A percentile compares a stretch with the other conserved stretches of the same genome.
Evolutionary conservation across 1,140 invertebrate genomes (phyloP).

Genomic region (Berghia stephanieae): DNA sequence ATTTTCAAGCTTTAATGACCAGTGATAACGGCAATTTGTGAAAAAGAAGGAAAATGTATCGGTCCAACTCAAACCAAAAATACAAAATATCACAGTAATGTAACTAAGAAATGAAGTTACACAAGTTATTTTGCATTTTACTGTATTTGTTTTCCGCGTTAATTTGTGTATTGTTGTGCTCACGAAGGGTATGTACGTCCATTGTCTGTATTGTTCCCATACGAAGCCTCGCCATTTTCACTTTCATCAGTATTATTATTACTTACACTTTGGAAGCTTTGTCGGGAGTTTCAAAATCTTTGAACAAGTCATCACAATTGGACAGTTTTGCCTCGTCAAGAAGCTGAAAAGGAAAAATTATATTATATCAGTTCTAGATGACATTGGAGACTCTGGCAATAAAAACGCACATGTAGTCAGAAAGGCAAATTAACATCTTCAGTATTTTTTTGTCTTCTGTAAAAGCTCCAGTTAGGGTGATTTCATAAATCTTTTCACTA

Average conservation of each 20-base stretch:
- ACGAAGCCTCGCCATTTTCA: too few species aligned
- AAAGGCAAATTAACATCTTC: not conserved
- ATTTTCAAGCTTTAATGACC: too few species aligned
- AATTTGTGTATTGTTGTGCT: not conserved
- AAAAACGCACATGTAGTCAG: not conserved
- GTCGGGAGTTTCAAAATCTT: slow-evolving; percentile 89
- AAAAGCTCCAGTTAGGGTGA: too few species aligned
- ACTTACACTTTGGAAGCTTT: slow-evolving; percentile 89
- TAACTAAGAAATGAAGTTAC: too few species aligned
- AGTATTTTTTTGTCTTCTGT: too few species aligned
- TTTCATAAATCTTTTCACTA: too few species aligned
- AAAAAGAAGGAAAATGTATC: too few species aligned
- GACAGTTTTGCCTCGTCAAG: slow-evolving; percentile 91
- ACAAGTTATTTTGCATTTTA: too few species aligned
- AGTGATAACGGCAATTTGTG: too few species aligned
- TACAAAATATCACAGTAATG: too few species aligned
- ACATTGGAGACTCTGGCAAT: not conserved
- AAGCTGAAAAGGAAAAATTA: slow-evolving; percentile 73
- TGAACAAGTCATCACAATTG: slow-evolving; percentile 88
- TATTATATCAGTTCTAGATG: not conserved
- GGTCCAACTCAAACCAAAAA: too few species aligned
- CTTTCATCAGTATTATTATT: not conserved
- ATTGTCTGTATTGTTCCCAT: not conserved
- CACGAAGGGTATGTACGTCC: not conserved
- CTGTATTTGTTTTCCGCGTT: not conserved